A percentile compares a stretch with the other conserved stretches of the same genome.
These are phyloP conservation scores for Drosophila anceps DNA, from an alignment of 2,888 invertebrate genomes.

Conservation along the genomic window DNA sequence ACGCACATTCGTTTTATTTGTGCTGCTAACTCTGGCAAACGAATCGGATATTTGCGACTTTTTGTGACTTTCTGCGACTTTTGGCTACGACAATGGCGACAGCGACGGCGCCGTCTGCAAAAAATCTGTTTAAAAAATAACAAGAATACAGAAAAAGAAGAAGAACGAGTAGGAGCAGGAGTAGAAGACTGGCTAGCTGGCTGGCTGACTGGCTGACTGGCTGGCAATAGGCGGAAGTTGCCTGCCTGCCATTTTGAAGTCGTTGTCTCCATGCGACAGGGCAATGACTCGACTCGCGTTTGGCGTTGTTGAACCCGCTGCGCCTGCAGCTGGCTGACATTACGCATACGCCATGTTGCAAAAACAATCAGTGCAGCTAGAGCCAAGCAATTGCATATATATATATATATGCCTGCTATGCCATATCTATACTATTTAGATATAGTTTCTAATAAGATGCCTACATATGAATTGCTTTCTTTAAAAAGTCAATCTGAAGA, in stretches of 20 bases:
- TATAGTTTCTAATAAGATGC: not conserved
- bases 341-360: constrained; percentile 66
- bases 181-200: constrained; percentile 4
- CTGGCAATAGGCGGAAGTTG: constrained; percentile 51
- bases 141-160: not conserved
- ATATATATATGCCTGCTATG: not conserved
- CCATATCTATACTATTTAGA: not conserved
- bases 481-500: not conserved
- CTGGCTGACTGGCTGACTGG: constrained; percentile 9
- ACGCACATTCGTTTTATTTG: constrained; percentile 61
- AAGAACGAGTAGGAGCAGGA: not conserved
- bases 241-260: constrained; percentile 36
- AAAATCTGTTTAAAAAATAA: constrained; percentile 25
- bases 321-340: constrained; percentile 33
- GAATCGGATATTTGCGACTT: constrained; percentile 32
- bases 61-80: constrained; percentile 37
- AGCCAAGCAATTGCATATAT: not conserved
- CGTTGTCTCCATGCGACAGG: constrained; percentile 54
- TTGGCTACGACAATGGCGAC: constrained; percentile 59
- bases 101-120: constrained; percentile 53
- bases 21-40: constrained; percentile 25
- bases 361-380: not conserved
- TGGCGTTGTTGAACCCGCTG: constrained; percentile 55
- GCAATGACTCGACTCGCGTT: constrained; percentile 60
- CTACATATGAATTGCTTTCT: not conserved